Conservation (phyloP, 2,113 vertebrate genomes). For the Ibidorhyncha struthersii region DNA sequence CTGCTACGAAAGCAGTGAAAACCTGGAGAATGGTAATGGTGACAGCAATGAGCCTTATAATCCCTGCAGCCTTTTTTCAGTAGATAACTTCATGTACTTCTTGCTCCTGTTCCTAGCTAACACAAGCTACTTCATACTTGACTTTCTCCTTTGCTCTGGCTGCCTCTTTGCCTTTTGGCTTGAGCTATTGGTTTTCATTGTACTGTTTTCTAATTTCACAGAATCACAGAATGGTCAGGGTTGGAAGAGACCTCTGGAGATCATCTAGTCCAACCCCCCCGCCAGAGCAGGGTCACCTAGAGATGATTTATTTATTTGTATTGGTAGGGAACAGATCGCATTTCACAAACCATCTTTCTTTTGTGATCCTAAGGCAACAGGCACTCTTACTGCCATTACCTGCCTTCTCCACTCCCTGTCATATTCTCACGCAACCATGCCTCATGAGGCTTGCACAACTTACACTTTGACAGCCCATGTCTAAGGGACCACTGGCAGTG, state of each 20-base stretch:
- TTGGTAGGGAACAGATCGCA: neutral
- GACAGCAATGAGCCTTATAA: neutral
- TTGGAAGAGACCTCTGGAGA: no score
- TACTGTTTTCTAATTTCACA: neutral
- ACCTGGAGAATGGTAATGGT: conserved; percentile 94
- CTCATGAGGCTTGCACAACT: neutral
- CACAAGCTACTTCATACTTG: neutral
- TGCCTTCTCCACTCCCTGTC: neutral
- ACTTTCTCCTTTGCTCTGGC: conserved; percentile 1
- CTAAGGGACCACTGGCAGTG: neutral
- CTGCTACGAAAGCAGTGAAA: conserved; percentile 97
- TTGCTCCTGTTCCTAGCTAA: conserved; percentile 49
- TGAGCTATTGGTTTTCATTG: neutral
- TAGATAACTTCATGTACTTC: neutral
- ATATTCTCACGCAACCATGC: accelerated
- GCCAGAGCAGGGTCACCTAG: no score
- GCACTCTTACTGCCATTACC: neutral
- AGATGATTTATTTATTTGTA: neutral
- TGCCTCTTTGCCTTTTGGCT: conserved; percentile 12
- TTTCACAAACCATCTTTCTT: neutral
- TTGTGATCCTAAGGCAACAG: neutral
- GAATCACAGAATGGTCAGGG: no score
- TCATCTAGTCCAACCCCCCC: no score
- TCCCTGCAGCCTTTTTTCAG: neutral
- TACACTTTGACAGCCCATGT: neutral